Conservation (phyloP, 1,140 invertebrate genomes). For the Antheraea mylitta region DNA sequence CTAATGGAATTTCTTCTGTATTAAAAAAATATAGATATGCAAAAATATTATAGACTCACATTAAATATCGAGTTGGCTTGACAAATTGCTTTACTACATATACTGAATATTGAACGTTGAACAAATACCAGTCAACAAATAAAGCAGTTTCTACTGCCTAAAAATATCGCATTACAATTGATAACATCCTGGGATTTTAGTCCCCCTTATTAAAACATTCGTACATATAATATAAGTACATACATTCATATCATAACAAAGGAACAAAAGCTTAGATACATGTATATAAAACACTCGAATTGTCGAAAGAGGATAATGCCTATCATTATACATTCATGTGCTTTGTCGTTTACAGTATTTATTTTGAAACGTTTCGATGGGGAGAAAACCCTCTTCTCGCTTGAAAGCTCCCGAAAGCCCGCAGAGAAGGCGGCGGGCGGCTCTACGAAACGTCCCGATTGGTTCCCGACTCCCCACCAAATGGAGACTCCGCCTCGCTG, state of each 20-base stretch:
- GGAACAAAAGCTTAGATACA: slow-evolving; percentile 69
- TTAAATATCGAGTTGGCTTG: background rate
- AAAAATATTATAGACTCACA: background rate
- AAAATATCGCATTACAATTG: slow-evolving; percentile 67
- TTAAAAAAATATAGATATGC: no score
- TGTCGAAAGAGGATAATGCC: slow-evolving; percentile 69
- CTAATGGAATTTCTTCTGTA: no score
- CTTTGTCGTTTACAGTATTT: slow-evolving; percentile 76
- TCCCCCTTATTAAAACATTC: slow-evolving; percentile 50
- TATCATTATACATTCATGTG: slow-evolving; percentile 77
- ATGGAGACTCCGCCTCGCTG: slow-evolving; percentile 58
- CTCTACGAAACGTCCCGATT: slow-evolving; percentile 39
- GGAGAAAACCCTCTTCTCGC: slow-evolving; percentile 70
- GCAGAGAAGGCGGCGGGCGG: slow-evolving; percentile 63
- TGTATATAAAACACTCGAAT: slow-evolving; percentile 76
- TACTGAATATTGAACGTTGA: background rate
- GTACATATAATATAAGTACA: slow-evolving; percentile 38
- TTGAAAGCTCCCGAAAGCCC: slow-evolving; percentile 70
- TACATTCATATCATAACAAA: slow-evolving; percentile 67
- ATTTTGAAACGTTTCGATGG: slow-evolving; percentile 73
- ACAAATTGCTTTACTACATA: background rate
- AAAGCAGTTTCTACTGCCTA: slow-evolving; percentile 38
- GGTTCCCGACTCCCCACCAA: slow-evolving; percentile 55
- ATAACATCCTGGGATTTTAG: slow-evolving; percentile 59
- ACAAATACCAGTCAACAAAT: slow-evolving; percentile 33